phyloP scores from a whole-genome alignment of 1,140 invertebrate species.

The Saccostrea echinata region DNA sequence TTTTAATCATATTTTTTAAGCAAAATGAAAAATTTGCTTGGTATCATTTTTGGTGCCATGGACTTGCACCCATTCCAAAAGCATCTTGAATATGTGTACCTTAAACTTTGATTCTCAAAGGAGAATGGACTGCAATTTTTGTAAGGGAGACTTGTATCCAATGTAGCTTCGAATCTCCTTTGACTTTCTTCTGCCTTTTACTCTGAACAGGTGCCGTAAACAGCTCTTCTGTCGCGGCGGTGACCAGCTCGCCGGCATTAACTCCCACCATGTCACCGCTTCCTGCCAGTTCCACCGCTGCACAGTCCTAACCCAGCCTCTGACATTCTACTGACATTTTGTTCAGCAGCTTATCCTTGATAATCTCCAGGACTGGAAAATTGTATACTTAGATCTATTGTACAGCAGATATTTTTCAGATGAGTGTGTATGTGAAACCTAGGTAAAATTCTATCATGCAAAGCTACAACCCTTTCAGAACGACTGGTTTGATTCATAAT shows the following conservation, averaged over 20 bases:
- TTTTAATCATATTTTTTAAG: too few species aligned
- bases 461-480: background rate
- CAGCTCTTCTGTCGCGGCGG: conserved; percentile 72
- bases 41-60: too few species aligned
- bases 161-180: background rate
- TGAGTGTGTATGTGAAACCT: conserved; percentile 11
- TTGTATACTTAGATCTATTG: conserved; percentile 36
- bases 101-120: background rate
- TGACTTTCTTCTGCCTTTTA: conserved; percentile 53
- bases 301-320: conserved; percentile 67
- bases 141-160: background rate
- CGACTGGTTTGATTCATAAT: background rate
- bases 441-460: background rate
- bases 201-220: conserved; percentile 71
- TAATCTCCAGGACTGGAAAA: conserved; percentile 17
- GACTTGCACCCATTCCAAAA: too few species aligned
- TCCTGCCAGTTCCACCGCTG: conserved; percentile 73
- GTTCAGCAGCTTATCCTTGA: conserved; percentile 17
- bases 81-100: too few species aligned
- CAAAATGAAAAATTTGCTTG: too few species aligned
- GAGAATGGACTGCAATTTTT: background rate
- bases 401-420: conserved; percentile 34
- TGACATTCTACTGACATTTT: conserved; percentile 24
- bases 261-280: conserved; percentile 76
- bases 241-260: conserved; percentile 78